Conservation (phyloP, 2,888 invertebrate species). For the Agriotes lineatus region DNA sequence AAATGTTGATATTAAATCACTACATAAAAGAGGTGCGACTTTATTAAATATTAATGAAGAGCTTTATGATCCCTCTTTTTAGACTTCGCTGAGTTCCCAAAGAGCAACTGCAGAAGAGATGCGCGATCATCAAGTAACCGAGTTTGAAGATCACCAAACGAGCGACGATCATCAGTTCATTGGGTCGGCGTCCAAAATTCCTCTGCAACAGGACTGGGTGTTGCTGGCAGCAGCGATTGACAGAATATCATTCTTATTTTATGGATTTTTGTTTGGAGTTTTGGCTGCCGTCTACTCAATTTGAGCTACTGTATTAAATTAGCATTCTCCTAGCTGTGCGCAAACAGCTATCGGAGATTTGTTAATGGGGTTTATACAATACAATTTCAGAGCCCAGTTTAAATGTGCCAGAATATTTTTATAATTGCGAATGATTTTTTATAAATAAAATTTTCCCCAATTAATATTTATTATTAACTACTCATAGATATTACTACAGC, state of each 20-base stretch:
- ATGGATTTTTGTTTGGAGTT: constrained; percentile 69
- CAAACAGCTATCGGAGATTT: too few relatives aligned
- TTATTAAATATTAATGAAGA: constrained; percentile 16
- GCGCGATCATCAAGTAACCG: constrained; percentile 63
- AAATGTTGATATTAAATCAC: constrained; percentile 63
- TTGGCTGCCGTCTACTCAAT: constrained; percentile 67
- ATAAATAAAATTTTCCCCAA: too few relatives aligned
- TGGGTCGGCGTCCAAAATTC: constrained; percentile 49
- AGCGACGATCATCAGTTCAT: constrained; percentile 64
- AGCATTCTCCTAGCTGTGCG: too few relatives aligned
- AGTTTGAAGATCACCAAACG: constrained; percentile 61
- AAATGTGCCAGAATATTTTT: too few relatives aligned
- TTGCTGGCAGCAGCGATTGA: constrained; percentile 74
- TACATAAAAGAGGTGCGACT: constrained; percentile 67
- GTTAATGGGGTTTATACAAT: too few relatives aligned
- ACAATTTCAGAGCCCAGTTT: too few relatives aligned
- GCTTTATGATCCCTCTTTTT: constrained; percentile 13
- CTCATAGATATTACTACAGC: too few relatives aligned
- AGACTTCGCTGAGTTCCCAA: constrained; percentile 55
- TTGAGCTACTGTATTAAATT: too few relatives aligned
- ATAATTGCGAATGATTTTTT: too few relatives aligned
- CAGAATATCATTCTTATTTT: constrained; percentile 71
- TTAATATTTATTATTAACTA: too few relatives aligned
- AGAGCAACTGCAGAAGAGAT: constrained; percentile 64
- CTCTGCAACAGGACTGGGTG: constrained; percentile 73